phyloP scores from a whole-genome alignment of 2,888 invertebrate species.

The Drosophila demipolita region DNA sequence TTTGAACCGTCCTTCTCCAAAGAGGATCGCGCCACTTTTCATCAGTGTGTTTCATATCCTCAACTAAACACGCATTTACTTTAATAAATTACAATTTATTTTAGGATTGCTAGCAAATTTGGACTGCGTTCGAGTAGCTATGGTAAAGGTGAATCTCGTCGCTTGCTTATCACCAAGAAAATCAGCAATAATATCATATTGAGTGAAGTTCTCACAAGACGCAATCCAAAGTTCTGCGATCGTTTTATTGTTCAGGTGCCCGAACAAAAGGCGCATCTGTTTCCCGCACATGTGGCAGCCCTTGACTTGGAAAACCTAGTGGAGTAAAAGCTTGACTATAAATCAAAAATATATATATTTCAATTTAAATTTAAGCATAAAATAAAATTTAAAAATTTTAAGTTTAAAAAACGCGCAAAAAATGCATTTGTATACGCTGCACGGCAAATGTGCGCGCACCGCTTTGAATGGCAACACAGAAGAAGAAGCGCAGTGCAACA shows the following conservation, averaged over 20 bases:
- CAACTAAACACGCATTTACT: neutral
- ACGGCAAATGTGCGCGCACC: conserved; percentile 18
- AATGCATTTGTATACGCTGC: conserved; percentile 31
- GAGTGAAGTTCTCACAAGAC: conserved; percentile 74
- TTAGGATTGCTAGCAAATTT: conserved; percentile 39
- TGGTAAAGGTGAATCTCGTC: conserved; percentile 85
- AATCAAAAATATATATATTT: neutral
- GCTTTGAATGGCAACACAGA: conserved; percentile 30
- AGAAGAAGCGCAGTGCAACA: conserved; percentile 30
- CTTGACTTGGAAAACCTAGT: conserved; percentile 65
- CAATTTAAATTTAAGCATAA: conserved; percentile 7
- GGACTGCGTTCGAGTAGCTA: conserved; percentile 86
- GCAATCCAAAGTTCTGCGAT: conserved; percentile 78
- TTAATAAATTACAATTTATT: neutral
- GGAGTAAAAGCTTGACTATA: conserved; percentile 9
- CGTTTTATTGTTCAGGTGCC: conserved; percentile 84
- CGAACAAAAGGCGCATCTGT: conserved; percentile 73
- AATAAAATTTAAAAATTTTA: neutral
- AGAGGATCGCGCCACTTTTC: conserved; percentile 88
- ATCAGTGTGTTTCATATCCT: conserved; percentile 84
- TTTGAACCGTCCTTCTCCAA: conserved; percentile 88
- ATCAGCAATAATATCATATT: conserved; percentile 73
- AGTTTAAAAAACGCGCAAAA: neutral
- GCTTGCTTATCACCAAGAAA: conserved; percentile 83
- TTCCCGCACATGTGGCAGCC: conserved; percentile 75